Conservation (phyloP, 2,113 vertebrate species). For the Connochaetes taurinus region DNA sequence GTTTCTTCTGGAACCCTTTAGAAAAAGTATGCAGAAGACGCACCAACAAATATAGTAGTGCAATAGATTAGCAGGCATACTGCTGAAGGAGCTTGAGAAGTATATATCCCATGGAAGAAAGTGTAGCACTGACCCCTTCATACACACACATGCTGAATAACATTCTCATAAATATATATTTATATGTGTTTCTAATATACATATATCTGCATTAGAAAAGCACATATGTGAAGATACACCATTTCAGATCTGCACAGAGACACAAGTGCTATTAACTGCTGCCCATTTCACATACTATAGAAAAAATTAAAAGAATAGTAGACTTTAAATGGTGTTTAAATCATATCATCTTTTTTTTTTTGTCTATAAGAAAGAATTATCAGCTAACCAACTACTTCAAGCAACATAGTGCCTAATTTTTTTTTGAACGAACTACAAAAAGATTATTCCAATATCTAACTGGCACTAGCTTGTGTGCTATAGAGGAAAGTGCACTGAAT, state of each 20-base stretch:
- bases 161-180: not conserved
- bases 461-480: not conserved
- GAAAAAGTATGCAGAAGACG: not conserved
- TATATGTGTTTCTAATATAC: not conserved
- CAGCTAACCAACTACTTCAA: not conserved
- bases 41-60: not conserved
- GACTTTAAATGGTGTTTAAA: not conserved
- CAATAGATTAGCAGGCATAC: not conserved
- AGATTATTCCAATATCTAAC: not conserved
- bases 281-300: not conserved
- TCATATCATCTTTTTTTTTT: not conserved
- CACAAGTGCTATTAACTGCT: not conserved
- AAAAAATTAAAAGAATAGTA: not conserved
- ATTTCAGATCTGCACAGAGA: not conserved
- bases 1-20: not conserved
- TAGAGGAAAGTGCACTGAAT: not conserved
- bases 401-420: not conserved
- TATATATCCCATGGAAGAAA: not conserved
- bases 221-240: not conserved
- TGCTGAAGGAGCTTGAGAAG: not conserved
- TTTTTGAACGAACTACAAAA: not conserved
- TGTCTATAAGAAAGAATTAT: not conserved
- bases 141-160: not conserved
- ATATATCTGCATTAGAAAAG: not conserved
- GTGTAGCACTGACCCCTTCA: not conserved